A percentile compares a stretch with the other conserved stretches of the same genome.
Evolutionary conservation across 2,113 vertebrate genomes (phyloP).

Genomic region (Halichoeres trimaculatus): DNA sequence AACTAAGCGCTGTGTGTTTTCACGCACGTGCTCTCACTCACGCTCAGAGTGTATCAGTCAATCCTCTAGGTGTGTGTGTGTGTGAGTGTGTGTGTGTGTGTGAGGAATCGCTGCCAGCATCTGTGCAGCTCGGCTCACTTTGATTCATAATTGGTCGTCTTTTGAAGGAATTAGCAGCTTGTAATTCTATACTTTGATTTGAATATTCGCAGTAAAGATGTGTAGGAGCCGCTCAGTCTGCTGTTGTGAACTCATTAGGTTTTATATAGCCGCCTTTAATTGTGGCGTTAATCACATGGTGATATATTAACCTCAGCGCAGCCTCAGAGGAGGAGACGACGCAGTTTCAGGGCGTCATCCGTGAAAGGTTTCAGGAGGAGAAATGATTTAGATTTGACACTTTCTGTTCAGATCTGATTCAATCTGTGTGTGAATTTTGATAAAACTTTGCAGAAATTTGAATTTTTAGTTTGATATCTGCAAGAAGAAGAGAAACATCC

Average conservation of each 20-base stretch:
- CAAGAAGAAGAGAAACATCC: too few relatives aligned
- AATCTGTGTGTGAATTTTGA: too few relatives aligned
- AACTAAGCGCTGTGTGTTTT: slow-evolving; percentile 40
- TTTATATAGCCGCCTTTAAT: slow-evolving; percentile 34
- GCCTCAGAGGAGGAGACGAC: too few relatives aligned
- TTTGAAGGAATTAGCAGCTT: slow-evolving; percentile 73
- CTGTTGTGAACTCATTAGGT: slow-evolving; percentile 60
- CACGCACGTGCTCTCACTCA: slow-evolving; percentile 12
- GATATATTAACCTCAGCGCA: neutral
- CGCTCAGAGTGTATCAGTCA: slow-evolving; percentile 14
- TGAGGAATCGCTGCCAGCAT: slow-evolving; percentile 40
- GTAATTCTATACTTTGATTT: slow-evolving; percentile 68
- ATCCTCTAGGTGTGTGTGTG: slow-evolving; percentile 20
- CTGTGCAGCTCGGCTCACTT: slow-evolving; percentile 57
- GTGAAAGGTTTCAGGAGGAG: too few relatives aligned
- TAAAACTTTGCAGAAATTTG: too few relatives aligned
- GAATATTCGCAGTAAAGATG: slow-evolving; percentile 50
- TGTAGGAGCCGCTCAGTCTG: slow-evolving; percentile 25
- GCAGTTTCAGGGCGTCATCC: too few relatives aligned
- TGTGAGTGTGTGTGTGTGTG: slow-evolving; percentile 10
- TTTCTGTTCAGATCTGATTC: too few relatives aligned
- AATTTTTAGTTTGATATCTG: too few relatives aligned
- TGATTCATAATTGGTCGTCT: slow-evolving; percentile 70
- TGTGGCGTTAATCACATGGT: slow-evolving; percentile 17
- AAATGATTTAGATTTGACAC: too few relatives aligned